Base-by-base conservation (phyloP, 64 coral and sea anemone species). In the Montipora cactus region DNA sequence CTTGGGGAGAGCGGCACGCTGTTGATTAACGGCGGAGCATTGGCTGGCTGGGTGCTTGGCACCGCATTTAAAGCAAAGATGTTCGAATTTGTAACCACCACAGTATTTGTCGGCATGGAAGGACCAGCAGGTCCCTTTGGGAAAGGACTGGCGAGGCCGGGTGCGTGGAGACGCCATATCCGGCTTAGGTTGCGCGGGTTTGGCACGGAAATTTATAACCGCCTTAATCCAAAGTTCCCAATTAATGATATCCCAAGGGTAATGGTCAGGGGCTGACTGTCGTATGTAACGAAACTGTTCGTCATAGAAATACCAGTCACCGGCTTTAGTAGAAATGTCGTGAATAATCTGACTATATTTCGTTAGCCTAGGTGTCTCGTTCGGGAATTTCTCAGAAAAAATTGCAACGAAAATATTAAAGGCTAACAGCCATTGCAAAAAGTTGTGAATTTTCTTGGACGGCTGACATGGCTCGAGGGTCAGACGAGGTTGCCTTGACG, bases 181-280 rank as follows among this genome's bases (percentile, higher is more conserved):
- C 46, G 16, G 76, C 46, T 78, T 45, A 19, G 14, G 76, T 78
- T 44, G 76, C 45, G 46, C 59, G 0, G 59, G 59, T 64, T 64
- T 64, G 59, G 59, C 59, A 64, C 0, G 59, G 8, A 64, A 64
- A 64, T 64, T 64, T 64, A 64, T 64, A 64, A 64, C 59, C 5
- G 76, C 76, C 76, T 50, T 15, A 44, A 78, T 12, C 76, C 76
- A 78, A 14, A 78, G 46, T 78, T 78, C 46, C 76, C 46, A 78
- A 49, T 78, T 48, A 25, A 25, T 25, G 25, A 25, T 25, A 25
- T 25, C 25, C 25, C 25, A 25, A 25, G 25, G 1, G 25, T 25
- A 25, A 25, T 25, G 25, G 25, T 25, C 25, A 25, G 25, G 25
- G 25, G 25, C 25, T 25, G 25, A 25, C 25, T 25, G 51, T 9